Evolutionary conservation across 1,140 invertebrate genomes (phyloP).

Genomic region (Metopolophium dirhodum): DNA sequence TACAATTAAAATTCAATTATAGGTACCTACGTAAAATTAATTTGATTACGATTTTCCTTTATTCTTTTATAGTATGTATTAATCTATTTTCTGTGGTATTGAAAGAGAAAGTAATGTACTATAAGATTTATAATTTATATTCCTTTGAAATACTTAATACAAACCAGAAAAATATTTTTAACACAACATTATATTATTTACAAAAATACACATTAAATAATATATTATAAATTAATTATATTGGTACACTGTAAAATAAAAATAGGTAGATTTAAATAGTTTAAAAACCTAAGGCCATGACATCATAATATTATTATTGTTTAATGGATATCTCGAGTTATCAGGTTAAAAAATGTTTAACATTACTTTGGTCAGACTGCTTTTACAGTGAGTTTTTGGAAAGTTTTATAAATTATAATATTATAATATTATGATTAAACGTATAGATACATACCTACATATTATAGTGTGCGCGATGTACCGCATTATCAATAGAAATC

Average conservation of each 20-base stretch:
- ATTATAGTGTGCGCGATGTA: not conserved
- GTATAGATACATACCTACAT: not conserved
- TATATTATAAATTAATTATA: not conserved
- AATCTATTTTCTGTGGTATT: not conserved
- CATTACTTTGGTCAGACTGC: not conserved
- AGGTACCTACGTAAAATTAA: not conserved
- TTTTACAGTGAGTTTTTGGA: not conserved
- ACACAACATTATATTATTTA: not conserved
- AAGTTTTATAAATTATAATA: not conserved
- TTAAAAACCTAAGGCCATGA: not conserved
- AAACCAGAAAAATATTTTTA: not conserved
- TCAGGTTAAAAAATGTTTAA: not conserved
- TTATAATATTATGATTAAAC: not conserved
- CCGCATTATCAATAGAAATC: not conserved
- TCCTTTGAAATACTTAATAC: not conserved
- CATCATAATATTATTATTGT: not conserved
- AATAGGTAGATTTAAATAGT: not conserved
- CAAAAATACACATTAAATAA: too few species aligned
- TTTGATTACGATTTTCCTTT: not conserved
- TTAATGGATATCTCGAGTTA: not conserved
- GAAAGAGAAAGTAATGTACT: conserved; percentile 23
- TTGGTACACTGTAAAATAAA: not conserved
- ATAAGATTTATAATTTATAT: not conserved
- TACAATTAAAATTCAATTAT: conserved; percentile 10
- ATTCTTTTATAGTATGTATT: not conserved